Evolutionary conservation across 2,113 vertebrate genomes (phyloP).

Genomic region (Arenaria interpres): DNA sequence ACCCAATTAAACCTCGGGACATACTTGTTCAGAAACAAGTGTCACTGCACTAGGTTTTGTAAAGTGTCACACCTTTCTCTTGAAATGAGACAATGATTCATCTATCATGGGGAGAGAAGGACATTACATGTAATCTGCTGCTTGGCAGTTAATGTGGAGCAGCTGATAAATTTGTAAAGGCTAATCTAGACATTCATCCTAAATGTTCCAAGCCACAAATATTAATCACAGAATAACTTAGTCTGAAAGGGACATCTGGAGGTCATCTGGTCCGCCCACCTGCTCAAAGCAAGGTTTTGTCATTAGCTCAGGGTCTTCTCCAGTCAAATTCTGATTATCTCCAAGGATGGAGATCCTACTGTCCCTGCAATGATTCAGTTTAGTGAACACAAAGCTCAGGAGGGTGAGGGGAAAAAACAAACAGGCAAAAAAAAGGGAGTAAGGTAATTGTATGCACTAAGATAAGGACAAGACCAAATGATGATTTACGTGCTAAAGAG

Average conservation of each 20-base stretch:
- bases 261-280: background rate
- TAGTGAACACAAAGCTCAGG: background rate
- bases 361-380: background rate
- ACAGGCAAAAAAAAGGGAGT: background rate
- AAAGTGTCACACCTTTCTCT: background rate
- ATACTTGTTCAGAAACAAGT: background rate
- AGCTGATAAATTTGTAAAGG: background rate
- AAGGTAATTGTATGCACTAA: background rate
- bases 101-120: background rate
- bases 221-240: background rate
- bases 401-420: background rate
- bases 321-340: background rate
- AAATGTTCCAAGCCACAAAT: background rate
- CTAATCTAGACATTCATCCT: background rate
- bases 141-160: background rate
- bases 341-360: background rate
- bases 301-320: background rate
- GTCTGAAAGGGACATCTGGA: background rate
- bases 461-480: background rate
- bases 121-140: background rate
- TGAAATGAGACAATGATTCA: background rate
- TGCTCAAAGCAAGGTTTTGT: background rate
- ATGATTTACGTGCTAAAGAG: background rate
- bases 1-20: background rate
- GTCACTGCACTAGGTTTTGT: background rate